Evolutionary conservation across 1,140 invertebrate genomes (phyloP).

Genomic region (Coptotermes formosanus): DNA sequence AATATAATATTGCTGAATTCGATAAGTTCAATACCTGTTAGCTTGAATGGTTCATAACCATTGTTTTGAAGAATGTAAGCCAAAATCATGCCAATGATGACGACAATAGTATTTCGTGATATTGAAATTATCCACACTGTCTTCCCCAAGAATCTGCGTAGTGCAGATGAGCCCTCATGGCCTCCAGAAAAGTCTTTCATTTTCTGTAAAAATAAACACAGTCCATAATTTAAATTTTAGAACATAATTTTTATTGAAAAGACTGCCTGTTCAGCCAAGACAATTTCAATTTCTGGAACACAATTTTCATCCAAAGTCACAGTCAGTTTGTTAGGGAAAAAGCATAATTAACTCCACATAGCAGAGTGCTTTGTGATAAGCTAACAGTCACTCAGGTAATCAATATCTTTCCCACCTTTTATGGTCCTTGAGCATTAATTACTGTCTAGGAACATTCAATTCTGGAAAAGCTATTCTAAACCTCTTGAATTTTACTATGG

Average conservation of each 20-base stretch:
- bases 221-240: too few species aligned
- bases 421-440: too few species aligned
- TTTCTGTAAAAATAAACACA: neutral
- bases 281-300: too few species aligned
- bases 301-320: too few species aligned
- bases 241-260: too few species aligned
- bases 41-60: conserved; percentile 50
- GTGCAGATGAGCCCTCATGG: neutral
- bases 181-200: conserved; percentile 16
- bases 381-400: neutral
- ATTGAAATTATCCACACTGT: conserved; percentile 51
- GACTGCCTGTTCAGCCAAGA: too few species aligned
- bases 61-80: conserved; percentile 47
- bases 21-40: conserved; percentile 47
- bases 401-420: too few species aligned
- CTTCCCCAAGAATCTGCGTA: conserved; percentile 43
- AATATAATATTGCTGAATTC: too few species aligned
- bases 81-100: conserved; percentile 52
- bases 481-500: too few species aligned
- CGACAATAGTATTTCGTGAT: conserved; percentile 57
- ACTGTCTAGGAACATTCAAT: too few species aligned
- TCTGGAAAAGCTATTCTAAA: too few species aligned
- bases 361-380: neutral
- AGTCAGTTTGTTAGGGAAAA: too few species aligned
- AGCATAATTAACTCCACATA: neutral